Evolutionary conservation across 2,113 vertebrate genomes (phyloP), one percentile per base, ranked within the genome.

Genomic region (Gadus macrocephalus): DNA sequence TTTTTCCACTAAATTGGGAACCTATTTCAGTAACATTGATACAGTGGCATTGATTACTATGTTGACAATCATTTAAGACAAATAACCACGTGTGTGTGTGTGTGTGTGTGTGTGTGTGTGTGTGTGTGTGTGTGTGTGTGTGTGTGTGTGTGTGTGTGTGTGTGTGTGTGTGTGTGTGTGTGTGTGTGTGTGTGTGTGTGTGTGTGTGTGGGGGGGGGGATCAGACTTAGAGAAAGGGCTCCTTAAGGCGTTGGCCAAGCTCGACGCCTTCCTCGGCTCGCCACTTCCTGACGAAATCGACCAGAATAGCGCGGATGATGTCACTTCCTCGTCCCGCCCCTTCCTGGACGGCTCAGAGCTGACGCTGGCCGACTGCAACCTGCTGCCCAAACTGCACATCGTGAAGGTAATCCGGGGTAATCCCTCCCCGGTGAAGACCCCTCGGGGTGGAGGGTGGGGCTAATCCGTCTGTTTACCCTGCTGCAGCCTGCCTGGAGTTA

Each of bases 371-470:
- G 95, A 97, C 86, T 97, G 95, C 78, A 97, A 97, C 87, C 81
- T 96, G 70, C 88, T 97, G 81, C 95, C 95, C 22, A 97, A 97
- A 74, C 92, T 97, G 15, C 93, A 97, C 86, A 95, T 97, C 0
- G 86, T 95, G 64, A 86, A 93, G 90, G 91, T 90, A 72, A 74
- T 35, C 60, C 59, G 49, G 15, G 15, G 55, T 17, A n/a, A 58
- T 58, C 15, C 15, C 15, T 5, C 55, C 55, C 15, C 15, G 55
- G 2, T n/a, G 55, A 14, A 49, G 53, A 55, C 53, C 53, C 16
- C 53, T 35, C 31, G 3, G 53, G 12, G 3, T 12, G 53, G 53
- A 2, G 12, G 5, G 3, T 14, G 5, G 16, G 5, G 55, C 55
- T 58, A 58, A 58, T 70, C 35, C 38, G 5, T n/a, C 11, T 66